phyloP scores from a whole-genome alignment of 2,888 invertebrate species.

The Dryadula phaetusa region DNA sequence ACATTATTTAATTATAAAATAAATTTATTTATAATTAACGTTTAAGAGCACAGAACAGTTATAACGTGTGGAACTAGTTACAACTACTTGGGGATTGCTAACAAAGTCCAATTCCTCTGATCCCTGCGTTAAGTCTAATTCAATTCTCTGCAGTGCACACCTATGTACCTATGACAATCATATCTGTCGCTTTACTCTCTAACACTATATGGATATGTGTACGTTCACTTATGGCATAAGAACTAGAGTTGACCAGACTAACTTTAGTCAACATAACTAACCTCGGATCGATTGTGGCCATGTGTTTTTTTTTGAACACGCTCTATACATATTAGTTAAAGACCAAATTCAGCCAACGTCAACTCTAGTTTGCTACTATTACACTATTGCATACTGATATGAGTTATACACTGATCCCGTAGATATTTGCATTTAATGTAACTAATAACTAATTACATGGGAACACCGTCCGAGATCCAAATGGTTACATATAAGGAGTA shows the following conservation, averaged over 20 bases:
- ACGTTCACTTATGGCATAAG: neutral
- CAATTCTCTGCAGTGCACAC: slow-evolving; percentile 65
- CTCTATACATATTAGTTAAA: neutral
- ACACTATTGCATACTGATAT: slow-evolving; percentile 16
- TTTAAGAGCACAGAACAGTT: neutral
- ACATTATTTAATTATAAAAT: neutral
- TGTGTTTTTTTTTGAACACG: neutral
- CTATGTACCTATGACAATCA: slow-evolving; percentile 37
- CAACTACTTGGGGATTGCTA: slow-evolving; percentile 12
- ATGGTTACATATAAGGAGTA: neutral
- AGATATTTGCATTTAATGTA: slow-evolving; percentile 10
- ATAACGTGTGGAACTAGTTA: slow-evolving; percentile 18
- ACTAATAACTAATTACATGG: no score
- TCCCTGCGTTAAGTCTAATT: slow-evolving; percentile 45
- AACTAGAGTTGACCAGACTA: neutral
- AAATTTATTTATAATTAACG: neutral
- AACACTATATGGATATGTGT: slow-evolving; percentile 1
- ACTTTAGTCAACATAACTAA: neutral
- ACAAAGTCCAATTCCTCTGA: slow-evolving; percentile 33
- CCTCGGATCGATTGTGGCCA: neutral
- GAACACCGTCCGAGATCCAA: neutral
- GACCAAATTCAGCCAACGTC: neutral
- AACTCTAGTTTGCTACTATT: neutral
- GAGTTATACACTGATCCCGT: neutral
- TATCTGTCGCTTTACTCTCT: neutral